Conservation (phyloP, 1,140 invertebrate genomes). For the Lepidurus packardi region DNA sequence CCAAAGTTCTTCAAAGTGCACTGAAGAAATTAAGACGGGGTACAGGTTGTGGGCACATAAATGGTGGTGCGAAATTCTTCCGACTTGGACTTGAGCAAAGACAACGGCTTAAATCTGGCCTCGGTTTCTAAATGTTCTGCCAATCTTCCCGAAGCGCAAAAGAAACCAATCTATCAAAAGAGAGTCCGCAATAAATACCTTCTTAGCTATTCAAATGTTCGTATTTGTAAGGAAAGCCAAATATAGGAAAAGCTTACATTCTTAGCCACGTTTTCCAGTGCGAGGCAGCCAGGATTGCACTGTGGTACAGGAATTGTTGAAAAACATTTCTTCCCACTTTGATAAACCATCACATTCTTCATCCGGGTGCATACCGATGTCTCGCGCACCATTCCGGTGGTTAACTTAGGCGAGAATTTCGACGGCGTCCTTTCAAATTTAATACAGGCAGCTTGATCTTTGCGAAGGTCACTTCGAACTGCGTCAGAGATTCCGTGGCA, state of each 20-base stretch:
- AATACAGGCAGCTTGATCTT: conserved; percentile 14
- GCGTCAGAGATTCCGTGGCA: conserved; percentile 26
- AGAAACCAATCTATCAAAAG: conserved; percentile 30
- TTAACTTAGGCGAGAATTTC: conserved; percentile 7
- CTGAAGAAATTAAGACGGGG: no score
- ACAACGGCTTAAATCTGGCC: conserved; percentile 11
- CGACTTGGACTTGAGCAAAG: conserved; percentile 24
- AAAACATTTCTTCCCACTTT: conserved; percentile 27
- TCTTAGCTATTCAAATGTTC: conserved; percentile 19
- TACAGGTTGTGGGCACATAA: conserved; percentile 30
- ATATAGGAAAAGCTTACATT: conserved; percentile 4
- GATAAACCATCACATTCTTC: conserved; percentile 24
- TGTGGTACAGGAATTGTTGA: conserved; percentile 25
- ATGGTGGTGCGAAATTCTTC: conserved; percentile 29
- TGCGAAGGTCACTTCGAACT: conserved; percentile 29
- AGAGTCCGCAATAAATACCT: neutral
- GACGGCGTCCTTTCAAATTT: neutral
- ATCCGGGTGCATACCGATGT: conserved; percentile 12
- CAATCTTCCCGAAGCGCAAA: conserved; percentile 27
- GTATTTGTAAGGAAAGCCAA: neutral
- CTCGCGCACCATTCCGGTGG: conserved; percentile 7
- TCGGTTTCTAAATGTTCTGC: conserved; percentile 30
- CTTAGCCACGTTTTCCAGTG: conserved; percentile 2
- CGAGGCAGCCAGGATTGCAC: conserved; percentile 25
- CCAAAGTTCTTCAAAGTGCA: no score